phyloP scores from a whole-genome alignment of 2,888 invertebrate species.

The Tridacna gigas region DNA sequence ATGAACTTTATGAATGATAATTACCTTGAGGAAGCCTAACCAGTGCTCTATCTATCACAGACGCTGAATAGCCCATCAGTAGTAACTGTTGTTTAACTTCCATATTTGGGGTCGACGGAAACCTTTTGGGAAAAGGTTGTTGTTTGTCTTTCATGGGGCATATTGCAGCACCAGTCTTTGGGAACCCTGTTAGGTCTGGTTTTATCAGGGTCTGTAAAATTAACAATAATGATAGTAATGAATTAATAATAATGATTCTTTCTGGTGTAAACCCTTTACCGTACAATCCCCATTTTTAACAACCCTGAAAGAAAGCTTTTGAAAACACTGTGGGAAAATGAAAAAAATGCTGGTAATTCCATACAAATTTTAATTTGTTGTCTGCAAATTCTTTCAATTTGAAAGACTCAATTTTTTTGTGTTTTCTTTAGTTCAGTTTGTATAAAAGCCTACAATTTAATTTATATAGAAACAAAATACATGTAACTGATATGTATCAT shows the following conservation, averaged over 20 bases:
- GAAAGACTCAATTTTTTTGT: too few relatives aligned
- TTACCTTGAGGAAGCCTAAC: neutral
- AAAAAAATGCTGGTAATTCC: too few relatives aligned
- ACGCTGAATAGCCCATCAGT: neutral
- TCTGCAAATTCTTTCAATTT: too few relatives aligned
- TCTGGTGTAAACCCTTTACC: neutral
- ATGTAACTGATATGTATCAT: too few relatives aligned
- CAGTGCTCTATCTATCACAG: neutral
- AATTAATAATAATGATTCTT: neutral
- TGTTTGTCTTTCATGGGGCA: too few relatives aligned
- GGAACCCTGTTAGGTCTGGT: neutral
- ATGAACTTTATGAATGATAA: neutral
- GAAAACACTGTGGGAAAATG: too few relatives aligned
- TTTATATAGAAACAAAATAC: too few relatives aligned
- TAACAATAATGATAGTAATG: neutral
- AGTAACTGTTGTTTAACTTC: neutral
- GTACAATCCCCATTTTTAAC: neutral
- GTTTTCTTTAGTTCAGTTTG: too few relatives aligned
- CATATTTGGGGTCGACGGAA: neutral
- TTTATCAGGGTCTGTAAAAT: neutral
- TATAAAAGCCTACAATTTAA: too few relatives aligned
- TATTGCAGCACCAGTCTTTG: neutral
- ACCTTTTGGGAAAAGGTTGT: neutral
- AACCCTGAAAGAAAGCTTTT: neutral
- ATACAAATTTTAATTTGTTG: too few relatives aligned